phyloP scores from a whole-genome alignment of 2,113 vertebrate genomes.

The Lepisosteus oculatus region DNA sequence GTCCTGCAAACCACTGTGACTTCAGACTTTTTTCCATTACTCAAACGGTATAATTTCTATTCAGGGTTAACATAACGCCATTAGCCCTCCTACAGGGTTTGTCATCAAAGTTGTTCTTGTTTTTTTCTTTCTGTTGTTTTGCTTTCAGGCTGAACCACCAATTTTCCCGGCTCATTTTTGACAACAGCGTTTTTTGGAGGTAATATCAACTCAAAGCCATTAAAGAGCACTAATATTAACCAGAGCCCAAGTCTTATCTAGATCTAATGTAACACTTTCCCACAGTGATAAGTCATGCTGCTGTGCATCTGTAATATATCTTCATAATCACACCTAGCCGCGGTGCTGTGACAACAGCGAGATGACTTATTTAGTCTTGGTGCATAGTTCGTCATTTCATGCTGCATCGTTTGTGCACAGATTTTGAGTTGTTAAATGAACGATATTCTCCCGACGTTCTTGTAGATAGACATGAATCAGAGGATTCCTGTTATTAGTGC shows the following conservation, averaged over 20 bases:
- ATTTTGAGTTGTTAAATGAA: not conserved
- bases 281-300: slow-evolving; percentile 13
- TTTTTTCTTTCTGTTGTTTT: too few relatives aligned
- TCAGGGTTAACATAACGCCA: too few relatives aligned
- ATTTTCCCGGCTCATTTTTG: too few relatives aligned
- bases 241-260: slow-evolving; percentile 2
- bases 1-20: not conserved
- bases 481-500: too few relatives aligned
- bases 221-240: slow-evolving; percentile 6
- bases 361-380: slow-evolving; percentile 3
- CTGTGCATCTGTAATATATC: slow-evolving; percentile 12
- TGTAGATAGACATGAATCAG: not conserved
- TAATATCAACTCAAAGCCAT: not conserved
- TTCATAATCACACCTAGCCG: slow-evolving; percentile 8
- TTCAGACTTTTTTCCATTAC: too few relatives aligned
- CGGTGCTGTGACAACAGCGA: not conserved
- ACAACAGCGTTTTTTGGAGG: not conserved
- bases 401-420: too few relatives aligned
- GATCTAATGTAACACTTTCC: slow-evolving; percentile 12
- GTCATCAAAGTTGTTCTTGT: too few relatives aligned
- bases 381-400: not conserved
- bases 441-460: not conserved
- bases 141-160: too few relatives aligned
- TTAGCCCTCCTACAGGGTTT: too few relatives aligned
- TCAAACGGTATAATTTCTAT: too few relatives aligned